phyloP scores from a whole-genome alignment of 2,113 vertebrate genomes.

The Python bivittatus region DNA sequence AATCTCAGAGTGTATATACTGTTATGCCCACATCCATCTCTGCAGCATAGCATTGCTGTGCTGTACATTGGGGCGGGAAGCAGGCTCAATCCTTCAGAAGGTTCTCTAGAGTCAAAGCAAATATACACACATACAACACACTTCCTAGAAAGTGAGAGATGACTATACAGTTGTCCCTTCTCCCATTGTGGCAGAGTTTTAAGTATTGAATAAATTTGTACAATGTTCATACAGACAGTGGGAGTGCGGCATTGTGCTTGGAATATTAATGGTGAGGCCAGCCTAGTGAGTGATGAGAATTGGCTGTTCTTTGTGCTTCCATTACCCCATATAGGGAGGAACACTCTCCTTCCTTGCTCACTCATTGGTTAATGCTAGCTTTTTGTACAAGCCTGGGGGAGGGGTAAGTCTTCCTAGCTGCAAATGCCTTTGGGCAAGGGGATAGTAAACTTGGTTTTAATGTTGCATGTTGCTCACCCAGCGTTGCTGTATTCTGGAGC shows the following conservation, averaged over 20 bases:
- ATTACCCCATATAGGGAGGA: slow-evolving; percentile 73
- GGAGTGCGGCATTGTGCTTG: slow-evolving; percentile 62
- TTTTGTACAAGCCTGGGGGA: slow-evolving; percentile 21
- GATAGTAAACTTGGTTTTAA: neutral
- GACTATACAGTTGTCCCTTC: neutral
- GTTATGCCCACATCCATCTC: neutral
- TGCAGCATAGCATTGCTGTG: neutral
- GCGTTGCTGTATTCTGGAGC: neutral
- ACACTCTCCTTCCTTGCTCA: slow-evolving; percentile 40
- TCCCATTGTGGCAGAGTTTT: slow-evolving; percentile 60
- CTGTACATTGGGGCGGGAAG: neutral
- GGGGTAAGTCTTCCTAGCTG: neutral
- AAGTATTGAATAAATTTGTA: slow-evolving; percentile 25
- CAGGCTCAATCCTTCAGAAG: neutral
- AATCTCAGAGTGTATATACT: neutral
- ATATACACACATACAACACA: neutral
- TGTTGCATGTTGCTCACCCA: neutral
- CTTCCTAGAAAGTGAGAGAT: neutral
- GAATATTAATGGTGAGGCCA: slow-evolving; percentile 87
- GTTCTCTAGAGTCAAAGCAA: neutral
- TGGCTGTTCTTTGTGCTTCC: slow-evolving; percentile 79
- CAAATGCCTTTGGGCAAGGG: slow-evolving; percentile 15
- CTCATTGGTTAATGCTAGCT: slow-evolving; percentile 15
- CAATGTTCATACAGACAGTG: slow-evolving; percentile 63
- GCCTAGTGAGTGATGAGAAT: slow-evolving; percentile 74